These are phyloP conservation scores for Peromyscus polionotus DNA, from an alignment of 2,113 vertebrate genomes.

Conservation along the genomic window DNA sequence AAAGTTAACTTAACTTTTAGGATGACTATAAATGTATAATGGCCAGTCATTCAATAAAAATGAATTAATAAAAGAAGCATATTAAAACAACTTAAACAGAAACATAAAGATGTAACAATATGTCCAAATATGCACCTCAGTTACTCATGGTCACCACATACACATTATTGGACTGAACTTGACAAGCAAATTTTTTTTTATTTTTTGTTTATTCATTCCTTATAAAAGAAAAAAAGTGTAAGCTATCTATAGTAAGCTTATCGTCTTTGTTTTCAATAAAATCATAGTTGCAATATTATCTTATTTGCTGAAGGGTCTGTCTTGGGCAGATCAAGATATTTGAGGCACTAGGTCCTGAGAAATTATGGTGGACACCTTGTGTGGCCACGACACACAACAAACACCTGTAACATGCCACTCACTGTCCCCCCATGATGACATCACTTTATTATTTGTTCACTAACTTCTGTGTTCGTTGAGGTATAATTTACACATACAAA, in stretches of 20 bases:
- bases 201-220: neutral
- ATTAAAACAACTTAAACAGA: neutral
- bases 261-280: conserved; percentile 40
- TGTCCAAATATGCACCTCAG: neutral
- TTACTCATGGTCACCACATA: neutral
- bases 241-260: neutral
- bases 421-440: neutral
- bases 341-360: conserved; percentile 2
- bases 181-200: neutral
- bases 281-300: neutral
- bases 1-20: neutral
- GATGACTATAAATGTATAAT: neutral
- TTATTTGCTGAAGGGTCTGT: conserved; percentile 21
- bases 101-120: neutral
- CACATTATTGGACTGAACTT: neutral
- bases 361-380: neutral
- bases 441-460: neutral
- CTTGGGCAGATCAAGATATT: neutral
- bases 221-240: neutral
- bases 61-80: neutral
- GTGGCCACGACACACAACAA: neutral
- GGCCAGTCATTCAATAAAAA: neutral
- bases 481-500: neutral
- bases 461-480: neutral
- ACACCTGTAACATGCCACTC: neutral